These are phyloP conservation scores for Endomychus coccineus DNA, from an alignment of 2,888 invertebrate species.

Conservation along the genomic window DNA sequence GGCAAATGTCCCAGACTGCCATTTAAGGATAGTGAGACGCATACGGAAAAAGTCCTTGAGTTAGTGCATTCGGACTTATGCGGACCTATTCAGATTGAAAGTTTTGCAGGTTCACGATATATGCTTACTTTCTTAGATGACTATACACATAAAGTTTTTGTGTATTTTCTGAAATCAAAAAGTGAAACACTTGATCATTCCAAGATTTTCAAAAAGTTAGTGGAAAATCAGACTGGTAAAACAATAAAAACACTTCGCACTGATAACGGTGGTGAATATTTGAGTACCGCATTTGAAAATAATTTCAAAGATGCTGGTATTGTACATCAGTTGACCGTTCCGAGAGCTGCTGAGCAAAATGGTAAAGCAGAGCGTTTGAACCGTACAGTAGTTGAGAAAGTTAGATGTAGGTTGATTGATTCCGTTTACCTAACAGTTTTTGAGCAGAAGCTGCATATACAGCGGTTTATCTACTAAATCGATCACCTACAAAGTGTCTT, in stretches of 20 bases:
- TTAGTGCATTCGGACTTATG: constrained; percentile 15
- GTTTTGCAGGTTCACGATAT: constrained; percentile 18
- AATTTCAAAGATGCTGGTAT: constrained; percentile 21
- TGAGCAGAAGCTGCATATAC: constrained; percentile 16
- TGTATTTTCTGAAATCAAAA: constrained; percentile 30
- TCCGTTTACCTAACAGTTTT: constrained; percentile 7
- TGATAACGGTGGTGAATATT: constrained; percentile 19
- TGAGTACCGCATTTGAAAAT: constrained; percentile 14
- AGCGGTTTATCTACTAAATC: constrained; percentile 11
- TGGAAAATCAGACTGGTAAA: constrained; percentile 25
- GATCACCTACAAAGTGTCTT: constrained; percentile 5
- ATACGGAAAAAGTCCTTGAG: constrained; percentile 13
- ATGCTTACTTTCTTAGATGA: constrained; percentile 34
- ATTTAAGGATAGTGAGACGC: constrained; percentile 21
- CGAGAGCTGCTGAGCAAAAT: constrained; percentile 27
- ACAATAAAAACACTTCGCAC: constrained; percentile 26
- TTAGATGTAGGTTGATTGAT: constrained; percentile 11
- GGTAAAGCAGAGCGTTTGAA: constrained; percentile 22
- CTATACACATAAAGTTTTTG: constrained; percentile 25
- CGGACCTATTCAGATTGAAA: constrained; percentile 9
- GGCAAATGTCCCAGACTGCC: constrained; percentile 25
- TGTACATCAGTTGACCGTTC: constrained; percentile 22
- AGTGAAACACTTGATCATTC: constrained; percentile 24
- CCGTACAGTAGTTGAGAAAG: constrained; percentile 21
- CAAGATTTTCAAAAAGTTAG: no score